A percentile compares a stretch with the other conserved stretches of the same genome.
Conservation (phyloP, 2,888 invertebrate genomes). For the Crematogaster levior region DNA sequence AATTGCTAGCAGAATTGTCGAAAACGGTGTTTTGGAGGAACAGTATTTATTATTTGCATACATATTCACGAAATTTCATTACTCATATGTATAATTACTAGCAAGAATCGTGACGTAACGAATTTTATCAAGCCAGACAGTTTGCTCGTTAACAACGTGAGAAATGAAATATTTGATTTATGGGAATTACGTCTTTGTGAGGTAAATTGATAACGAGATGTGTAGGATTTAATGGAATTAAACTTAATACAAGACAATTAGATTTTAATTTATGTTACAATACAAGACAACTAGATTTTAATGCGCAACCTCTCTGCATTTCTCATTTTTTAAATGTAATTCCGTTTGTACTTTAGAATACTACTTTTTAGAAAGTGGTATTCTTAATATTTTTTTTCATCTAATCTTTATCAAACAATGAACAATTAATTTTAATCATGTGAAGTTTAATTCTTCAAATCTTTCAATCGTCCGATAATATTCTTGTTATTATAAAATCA, state of each 20-base stretch:
- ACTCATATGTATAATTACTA: neutral
- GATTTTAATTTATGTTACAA: too few relatives aligned
- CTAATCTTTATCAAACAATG: neutral
- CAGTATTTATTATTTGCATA: constrained; percentile 19
- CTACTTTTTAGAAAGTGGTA: neutral
- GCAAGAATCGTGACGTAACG: neutral
- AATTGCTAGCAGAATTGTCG: neutral
- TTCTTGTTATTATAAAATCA: neutral
- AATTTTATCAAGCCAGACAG: neutral
- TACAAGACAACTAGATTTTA: neutral
- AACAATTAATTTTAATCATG: neutral
- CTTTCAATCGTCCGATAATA: neutral
- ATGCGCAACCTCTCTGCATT: neutral
- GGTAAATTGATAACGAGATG: neutral
- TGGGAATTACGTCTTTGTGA: neutral
- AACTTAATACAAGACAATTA: constrained; percentile 1
- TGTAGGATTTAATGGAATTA: neutral
- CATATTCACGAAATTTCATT: constrained; percentile 25
- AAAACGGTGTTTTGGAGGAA: neutral
- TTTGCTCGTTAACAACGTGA: neutral
- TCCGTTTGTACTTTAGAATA: neutral
- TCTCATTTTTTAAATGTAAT: neutral
- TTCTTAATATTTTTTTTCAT: neutral
- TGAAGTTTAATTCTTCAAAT: neutral
- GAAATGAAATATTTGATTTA: constrained; percentile 9